Conservation (phyloP, 2,113 vertebrate genomes). For the Archilochus colubris region DNA sequence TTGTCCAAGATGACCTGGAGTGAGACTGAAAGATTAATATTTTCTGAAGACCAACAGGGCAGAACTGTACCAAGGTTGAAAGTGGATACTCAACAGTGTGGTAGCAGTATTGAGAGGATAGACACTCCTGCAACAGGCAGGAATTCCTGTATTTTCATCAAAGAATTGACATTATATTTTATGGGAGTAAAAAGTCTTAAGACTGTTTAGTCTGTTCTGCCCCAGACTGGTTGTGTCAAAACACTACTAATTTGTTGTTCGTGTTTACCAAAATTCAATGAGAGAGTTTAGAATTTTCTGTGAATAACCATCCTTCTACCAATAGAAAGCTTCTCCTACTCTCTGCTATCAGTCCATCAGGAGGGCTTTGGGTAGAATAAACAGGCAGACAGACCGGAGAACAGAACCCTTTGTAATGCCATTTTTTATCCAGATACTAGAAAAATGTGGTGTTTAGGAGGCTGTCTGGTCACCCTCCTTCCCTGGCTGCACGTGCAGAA, state of each 20-base stretch:
- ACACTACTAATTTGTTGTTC: background rate
- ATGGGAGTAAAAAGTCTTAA: background rate
- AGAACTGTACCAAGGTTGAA: background rate
- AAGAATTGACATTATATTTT: background rate
- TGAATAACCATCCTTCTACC: background rate
- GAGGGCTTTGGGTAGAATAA: background rate
- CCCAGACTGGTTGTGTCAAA: background rate
- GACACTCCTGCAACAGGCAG: background rate
- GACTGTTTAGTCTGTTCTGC: background rate
- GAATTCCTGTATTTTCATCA: background rate
- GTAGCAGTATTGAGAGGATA: background rate
- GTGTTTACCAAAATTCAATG: background rate
- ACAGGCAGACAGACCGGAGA: background rate
- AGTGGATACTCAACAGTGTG: background rate
- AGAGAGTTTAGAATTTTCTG: background rate
- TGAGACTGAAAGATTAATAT: background rate
- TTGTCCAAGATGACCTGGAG: background rate
- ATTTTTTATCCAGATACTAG: background rate
- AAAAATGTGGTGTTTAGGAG: background rate
- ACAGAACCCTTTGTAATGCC: background rate
- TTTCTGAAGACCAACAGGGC: background rate
- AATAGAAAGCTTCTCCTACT: background rate
- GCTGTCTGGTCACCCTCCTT: background rate
- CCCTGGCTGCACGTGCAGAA: accelerated
- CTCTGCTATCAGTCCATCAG: background rate